Percentiles rank a stretch among this genome's conserved stretches.
These are phyloP conservation scores for Drosophila kurseongensis DNA, from an alignment of 1,140 invertebrate genomes.

Conservation along the genomic window DNA sequence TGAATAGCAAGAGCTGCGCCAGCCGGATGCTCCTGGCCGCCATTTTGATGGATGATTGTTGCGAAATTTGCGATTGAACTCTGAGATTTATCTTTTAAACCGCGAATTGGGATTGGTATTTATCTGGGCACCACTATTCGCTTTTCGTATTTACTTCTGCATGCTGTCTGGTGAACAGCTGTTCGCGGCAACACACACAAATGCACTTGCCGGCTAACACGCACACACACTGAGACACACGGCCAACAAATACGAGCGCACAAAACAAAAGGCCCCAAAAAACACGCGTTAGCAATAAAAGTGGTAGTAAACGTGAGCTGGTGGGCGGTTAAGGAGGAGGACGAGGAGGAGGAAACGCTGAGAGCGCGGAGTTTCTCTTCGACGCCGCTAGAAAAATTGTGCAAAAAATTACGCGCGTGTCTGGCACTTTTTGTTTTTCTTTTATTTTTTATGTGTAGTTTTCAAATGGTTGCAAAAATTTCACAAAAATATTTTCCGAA, in stretches of 20 bases:
- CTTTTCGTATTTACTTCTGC: slow-evolving; percentile 36
- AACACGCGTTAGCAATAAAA: slow-evolving; percentile 29
- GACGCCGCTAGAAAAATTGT: slow-evolving; percentile 25
- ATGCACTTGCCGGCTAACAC: slow-evolving; percentile 49
- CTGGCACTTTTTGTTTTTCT: slow-evolving; percentile 29
- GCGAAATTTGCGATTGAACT: slow-evolving; percentile 33
- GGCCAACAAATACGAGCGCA: slow-evolving; percentile 30
- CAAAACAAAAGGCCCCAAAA: slow-evolving; percentile 39
- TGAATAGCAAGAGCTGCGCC: slow-evolving; percentile 45
- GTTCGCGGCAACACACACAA: slow-evolving; percentile 61
- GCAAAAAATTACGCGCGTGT: slow-evolving; percentile 40
- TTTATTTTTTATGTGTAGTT: slow-evolving; percentile 43
- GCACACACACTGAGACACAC: slow-evolving; percentile 23
- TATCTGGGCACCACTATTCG: slow-evolving; percentile 16
- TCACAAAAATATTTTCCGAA: not conserved
- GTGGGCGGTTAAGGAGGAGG: slow-evolving; percentile 1
- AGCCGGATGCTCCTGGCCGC: slow-evolving; percentile 39
- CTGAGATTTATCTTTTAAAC: slow-evolving; percentile 2
- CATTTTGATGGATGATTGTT: slow-evolving; percentile 39
- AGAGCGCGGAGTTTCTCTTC: slow-evolving; percentile 18
- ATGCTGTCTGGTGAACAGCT: slow-evolving; percentile 61
- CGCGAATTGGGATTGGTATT: not conserved
- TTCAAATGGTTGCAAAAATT: slow-evolving; percentile 17
- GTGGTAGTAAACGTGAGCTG: slow-evolving; percentile 24
- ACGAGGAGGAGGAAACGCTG: not conserved